Evolutionary conservation across 2,113 vertebrate genomes (phyloP), one percentile per base, ranked within the genome.

Genomic region (Phalacrocorax carbo): DNA sequence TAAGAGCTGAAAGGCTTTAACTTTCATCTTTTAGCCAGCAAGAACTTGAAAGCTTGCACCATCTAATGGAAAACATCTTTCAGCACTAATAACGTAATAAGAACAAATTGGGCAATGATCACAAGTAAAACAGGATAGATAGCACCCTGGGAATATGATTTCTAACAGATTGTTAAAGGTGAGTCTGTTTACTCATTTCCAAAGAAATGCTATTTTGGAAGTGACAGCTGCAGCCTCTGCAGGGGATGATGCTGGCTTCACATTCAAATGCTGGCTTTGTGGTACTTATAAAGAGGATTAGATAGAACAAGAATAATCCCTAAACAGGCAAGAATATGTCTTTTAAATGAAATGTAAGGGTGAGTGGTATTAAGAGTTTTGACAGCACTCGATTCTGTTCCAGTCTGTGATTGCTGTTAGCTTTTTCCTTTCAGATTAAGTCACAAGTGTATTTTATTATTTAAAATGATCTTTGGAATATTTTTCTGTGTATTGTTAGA

Each of bases 101-200:
- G 93, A 93, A 95, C 82, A 97, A 97, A 96, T 73, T 94, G 95
- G 92, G 84, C 90, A 94, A 90, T 52, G 32, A 95, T 95, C 65
- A 66, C 66, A 91, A 19, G 42, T 83, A 70, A 94, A 91, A 11
- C 78, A 75, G 95, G 93, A 93, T 88, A 90, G 76, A 61, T 78
- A 54, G 48, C 36, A 26, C 40, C 51, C 40, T 44, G 70, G 92
- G 91, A 95, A 65, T 52, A 30, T 60, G 77, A 52, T 75, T 88
- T 38, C 49, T 90, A 88, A 21, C 73, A 92, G 78, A 77, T 61
- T 92, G 77, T 38, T 83, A 78, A 92, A 97, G 90, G 76, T 97
- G 85, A 97, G 87, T 73, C 76, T 91, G 76, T 88, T 97, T 91
- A 83, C 85, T 23, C 51, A 25, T 86, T 96, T 94, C 78, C 42